phyloP scores from a whole-genome alignment of 2,113 vertebrate genomes.

The Petrocephalus zakoni region DNA sequence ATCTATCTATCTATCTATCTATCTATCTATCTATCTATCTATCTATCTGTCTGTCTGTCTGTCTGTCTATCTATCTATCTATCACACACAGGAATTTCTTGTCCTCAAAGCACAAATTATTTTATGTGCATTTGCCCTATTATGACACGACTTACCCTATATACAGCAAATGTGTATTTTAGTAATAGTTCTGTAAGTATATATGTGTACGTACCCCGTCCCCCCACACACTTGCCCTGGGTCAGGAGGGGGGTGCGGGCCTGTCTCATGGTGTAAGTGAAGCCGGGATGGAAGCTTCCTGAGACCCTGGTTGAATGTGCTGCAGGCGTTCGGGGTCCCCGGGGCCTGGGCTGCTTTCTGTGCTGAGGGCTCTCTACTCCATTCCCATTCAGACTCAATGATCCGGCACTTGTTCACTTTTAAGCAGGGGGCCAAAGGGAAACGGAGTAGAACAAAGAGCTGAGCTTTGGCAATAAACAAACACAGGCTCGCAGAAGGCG shows the following conservation, averaged over 20 bases:
- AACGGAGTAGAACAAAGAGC: slow-evolving; percentile 12
- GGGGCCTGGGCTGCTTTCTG: not conserved
- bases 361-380: not conserved
- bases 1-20: too few relatives aligned
- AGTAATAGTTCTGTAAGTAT: not conserved
- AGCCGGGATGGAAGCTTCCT: not conserved
- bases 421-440: slow-evolving; percentile 11
- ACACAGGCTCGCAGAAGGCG: not conserved
- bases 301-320: not conserved
- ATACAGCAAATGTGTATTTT: not conserved
- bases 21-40: too few relatives aligned
- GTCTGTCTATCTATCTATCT: too few relatives aligned
- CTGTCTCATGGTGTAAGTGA: not conserved
- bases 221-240: not conserved
- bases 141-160: not conserved
- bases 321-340: not conserved
- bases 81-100: not conserved
- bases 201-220: not conserved
- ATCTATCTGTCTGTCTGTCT: too few relatives aligned
- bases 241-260: not conserved
- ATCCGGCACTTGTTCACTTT: slow-evolving; percentile 22
- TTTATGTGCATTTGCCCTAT: not conserved
- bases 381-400: not conserved
- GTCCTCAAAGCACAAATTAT: not conserved
- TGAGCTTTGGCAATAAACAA: slow-evolving; percentile 18